Conservation (phyloP, 2,797 vertebrate species). For the Poeciliopsis turneri region DNA sequence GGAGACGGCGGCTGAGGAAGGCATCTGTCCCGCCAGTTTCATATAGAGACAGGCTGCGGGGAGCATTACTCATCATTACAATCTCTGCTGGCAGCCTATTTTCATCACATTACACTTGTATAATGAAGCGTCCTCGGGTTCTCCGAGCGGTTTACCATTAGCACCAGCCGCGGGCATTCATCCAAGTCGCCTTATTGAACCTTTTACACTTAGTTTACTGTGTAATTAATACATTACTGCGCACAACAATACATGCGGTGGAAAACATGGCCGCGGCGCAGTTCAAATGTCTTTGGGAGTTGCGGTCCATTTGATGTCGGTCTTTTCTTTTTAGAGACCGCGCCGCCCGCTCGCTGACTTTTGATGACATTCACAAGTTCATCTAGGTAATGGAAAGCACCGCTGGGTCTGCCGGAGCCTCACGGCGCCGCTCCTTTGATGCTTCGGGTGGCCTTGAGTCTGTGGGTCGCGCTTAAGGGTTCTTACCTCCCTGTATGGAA, state of each 20-base stretch:
- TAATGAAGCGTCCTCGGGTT: constrained; percentile 75
- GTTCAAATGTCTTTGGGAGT: constrained; percentile 12
- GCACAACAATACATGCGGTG: constrained; percentile 25
- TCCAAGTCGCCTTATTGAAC: constrained; percentile 59
- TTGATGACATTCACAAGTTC: not conserved
- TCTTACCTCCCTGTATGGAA: not conserved
- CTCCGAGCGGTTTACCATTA: constrained; percentile 61
- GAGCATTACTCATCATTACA: constrained; percentile 78
- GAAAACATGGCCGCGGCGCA: constrained; percentile 6
- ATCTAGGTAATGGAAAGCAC: not conserved
- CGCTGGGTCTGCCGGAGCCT: not conserved
- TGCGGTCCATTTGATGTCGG: not conserved
- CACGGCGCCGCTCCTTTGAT: not conserved
- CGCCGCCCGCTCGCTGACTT: not conserved
- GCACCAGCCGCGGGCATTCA: constrained; percentile 56
- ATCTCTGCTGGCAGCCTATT: constrained; percentile 76
- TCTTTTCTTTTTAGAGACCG: not conserved
- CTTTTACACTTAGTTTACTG: constrained; percentile 60
- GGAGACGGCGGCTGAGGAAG: constrained; percentile 35
- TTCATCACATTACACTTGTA: constrained; percentile 76
- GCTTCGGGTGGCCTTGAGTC: not conserved
- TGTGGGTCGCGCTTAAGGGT: not conserved
- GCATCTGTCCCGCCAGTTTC: constrained; percentile 68
- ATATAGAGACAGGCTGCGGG: constrained; percentile 58
- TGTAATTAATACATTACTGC: constrained; percentile 59